Percentiles rank a stretch among this genome's conserved stretches.
Evolutionary conservation across 2,888 invertebrate species (phyloP).

Genomic region (Agrochola macilenta): DNA sequence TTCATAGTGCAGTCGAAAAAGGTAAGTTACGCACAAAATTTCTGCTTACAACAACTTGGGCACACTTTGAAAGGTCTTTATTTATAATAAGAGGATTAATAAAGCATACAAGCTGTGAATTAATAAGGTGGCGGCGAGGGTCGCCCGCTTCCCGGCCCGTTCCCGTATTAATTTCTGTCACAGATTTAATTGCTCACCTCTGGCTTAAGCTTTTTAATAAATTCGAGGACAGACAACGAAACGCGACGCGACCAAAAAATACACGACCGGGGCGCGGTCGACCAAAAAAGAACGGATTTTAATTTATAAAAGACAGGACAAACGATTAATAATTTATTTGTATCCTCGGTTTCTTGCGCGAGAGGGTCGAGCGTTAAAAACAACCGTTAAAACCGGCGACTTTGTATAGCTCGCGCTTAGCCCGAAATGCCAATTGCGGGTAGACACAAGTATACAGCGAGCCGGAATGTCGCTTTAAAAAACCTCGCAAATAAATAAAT

Average conservation of each 20-base stretch:
- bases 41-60: conserved; percentile 44
- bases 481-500: conserved; percentile 90
- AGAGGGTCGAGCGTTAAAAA: conserved; percentile 89
- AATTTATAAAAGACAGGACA: conserved; percentile 91
- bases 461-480: conserved; percentile 90
- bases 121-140: conserved; percentile 78
- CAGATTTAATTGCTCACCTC: conserved; percentile 89
- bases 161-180: conserved; percentile 89
- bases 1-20: conserved; percentile 50
- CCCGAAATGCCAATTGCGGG: conserved; percentile 90
- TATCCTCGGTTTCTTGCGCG: conserved; percentile 88
- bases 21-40: conserved; percentile 51
- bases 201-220: conserved; percentile 89
- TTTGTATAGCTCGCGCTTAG: conserved; percentile 90
- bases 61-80: conserved; percentile 68
- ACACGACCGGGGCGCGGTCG: conserved; percentile 78
- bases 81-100: conserved; percentile 81
- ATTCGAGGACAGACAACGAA: conserved; percentile 88
- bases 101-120: conserved; percentile 82
- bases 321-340: conserved; percentile 91
- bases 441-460: conserved; percentile 90
- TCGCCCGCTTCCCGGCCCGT: conserved; percentile 77
- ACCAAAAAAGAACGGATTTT: conserved; percentile 88
- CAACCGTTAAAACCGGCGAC: conserved; percentile 90
- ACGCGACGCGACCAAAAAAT: conserved; percentile 87